Percentiles rank a stretch among this genome's conserved stretches.
Evolutionary conservation across 2,113 vertebrate genomes (phyloP).

Genomic region (Thryonomys swinderianus): DNA sequence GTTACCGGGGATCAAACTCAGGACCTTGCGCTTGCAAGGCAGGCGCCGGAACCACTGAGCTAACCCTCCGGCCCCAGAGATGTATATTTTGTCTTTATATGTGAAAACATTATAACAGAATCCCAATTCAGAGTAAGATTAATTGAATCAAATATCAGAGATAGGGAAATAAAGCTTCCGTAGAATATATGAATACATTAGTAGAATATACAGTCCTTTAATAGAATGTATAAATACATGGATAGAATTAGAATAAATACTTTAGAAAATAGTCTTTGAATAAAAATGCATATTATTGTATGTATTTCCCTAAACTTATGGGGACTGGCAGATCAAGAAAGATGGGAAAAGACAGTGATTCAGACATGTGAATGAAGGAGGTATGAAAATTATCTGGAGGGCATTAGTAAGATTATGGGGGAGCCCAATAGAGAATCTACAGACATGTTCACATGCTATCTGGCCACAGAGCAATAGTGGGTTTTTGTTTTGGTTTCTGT

Average conservation of each 20-base stretch:
- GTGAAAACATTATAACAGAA: neutral
- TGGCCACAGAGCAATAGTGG: neutral
- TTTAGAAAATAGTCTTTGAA: slow-evolving; percentile 11
- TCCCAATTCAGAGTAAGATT: neutral
- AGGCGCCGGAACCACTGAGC: too few species aligned
- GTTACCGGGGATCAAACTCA: too few species aligned
- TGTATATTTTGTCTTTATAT: slow-evolving; percentile 5
- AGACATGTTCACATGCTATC: neutral
- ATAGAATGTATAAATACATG: neutral
- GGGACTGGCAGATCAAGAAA: slow-evolving; percentile 2
- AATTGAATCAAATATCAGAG: neutral
- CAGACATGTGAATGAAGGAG: neutral
- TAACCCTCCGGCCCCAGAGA: too few species aligned
- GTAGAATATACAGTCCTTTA: too few species aligned
- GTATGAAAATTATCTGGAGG: neutral
- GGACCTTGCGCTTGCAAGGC: too few species aligned
- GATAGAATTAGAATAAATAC: neutral
- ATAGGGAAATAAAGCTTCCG: neutral
- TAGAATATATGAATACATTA: neutral
- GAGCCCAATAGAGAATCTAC: neutral
- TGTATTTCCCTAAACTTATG: neutral
- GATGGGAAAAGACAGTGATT: neutral
- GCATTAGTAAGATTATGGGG: neutral
- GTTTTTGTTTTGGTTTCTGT: too few species aligned
- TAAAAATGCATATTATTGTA: neutral